Conservation (phyloP, 1,140 invertebrate species). For the Aphis gossypii region DNA sequence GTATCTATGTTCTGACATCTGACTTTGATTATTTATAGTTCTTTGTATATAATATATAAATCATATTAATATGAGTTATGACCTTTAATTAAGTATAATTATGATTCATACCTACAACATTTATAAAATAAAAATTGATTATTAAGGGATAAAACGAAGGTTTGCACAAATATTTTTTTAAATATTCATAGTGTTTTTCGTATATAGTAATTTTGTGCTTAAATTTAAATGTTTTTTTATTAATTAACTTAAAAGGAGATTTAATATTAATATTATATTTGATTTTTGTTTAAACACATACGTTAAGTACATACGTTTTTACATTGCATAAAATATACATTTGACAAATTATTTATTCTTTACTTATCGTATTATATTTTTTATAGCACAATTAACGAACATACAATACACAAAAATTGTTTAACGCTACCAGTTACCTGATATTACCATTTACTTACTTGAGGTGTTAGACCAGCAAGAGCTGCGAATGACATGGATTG, state of each 20-base stretch:
- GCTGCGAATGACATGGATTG: constrained; percentile 85
- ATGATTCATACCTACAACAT: too few species aligned
- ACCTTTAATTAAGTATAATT: too few species aligned
- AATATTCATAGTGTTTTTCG: too few species aligned
- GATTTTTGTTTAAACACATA: neutral
- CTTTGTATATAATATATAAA: too few species aligned
- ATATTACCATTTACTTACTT: constrained; percentile 64
- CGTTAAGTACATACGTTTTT: neutral
- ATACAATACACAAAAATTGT: neutral
- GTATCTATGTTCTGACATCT: too few species aligned
- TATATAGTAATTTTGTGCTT: too few species aligned
- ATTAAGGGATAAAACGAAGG: too few species aligned
- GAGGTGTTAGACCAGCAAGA: constrained; percentile 72
- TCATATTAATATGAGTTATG: too few species aligned
- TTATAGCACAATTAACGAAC: neutral
- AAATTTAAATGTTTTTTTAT: neutral
- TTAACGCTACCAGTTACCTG: neutral
- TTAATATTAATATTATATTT: neutral
- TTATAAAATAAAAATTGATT: too few species aligned
- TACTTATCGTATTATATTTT: neutral
- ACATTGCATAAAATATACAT: neutral
- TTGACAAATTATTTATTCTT: neutral
- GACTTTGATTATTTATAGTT: too few species aligned
- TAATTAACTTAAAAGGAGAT: neutral
- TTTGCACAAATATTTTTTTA: too few species aligned